Base-by-base conservation (phyloP, 1,140 invertebrate genomes). In the Hermatobates lingyangjiaoensis region DNA sequence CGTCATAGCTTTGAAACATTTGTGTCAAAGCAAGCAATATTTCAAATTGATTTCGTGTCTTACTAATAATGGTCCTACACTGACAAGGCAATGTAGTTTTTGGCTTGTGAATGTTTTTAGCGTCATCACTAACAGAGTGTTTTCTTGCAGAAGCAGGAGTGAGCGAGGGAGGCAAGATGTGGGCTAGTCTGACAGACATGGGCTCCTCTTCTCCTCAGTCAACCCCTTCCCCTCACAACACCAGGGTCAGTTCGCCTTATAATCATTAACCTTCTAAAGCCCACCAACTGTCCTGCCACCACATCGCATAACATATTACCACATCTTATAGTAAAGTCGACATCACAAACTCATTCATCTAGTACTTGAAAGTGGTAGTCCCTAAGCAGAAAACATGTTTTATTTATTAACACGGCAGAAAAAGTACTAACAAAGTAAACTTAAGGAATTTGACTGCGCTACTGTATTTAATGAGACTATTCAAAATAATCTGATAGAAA, bases 81-180 rank as follows among this genome's bases (percentile, higher is more conserved):
- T 20, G 20, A 27, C n/a, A 45, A 2, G 15, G 24, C 23, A 42
- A 15, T 40, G n/a, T 34, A 15, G n/a, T 45, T 24, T 28, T 45
- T 28, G 12, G 18, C 24, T 18, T 28, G 27, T n/a, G 18, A 46
- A 50, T 34, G 5, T 45, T 30, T 40, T 48, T n/a, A 53, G 25
- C 27, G 14, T 15, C 15, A 40, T 30, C 4, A 7, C 7, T 45
- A 23, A 5, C 24, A 21, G 7, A 45, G 10, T 42, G 46, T 47
- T 54, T 56, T 40, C 45, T 56, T 45, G 64, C 20, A 58, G 62
- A 60, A 62, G 57, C 63, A 69, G 67, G 67, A 64, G 64, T 65
- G 57, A 66, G 64, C 62, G 66, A 70, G 60, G 68, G 65, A 63
- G 64, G 65, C 51, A 69, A 69, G 63, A 62, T 68, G 61, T 70